Evolutionary conservation across 2,113 vertebrate genomes (phyloP).

Genomic region (Neofelis nebulosa): DNA sequence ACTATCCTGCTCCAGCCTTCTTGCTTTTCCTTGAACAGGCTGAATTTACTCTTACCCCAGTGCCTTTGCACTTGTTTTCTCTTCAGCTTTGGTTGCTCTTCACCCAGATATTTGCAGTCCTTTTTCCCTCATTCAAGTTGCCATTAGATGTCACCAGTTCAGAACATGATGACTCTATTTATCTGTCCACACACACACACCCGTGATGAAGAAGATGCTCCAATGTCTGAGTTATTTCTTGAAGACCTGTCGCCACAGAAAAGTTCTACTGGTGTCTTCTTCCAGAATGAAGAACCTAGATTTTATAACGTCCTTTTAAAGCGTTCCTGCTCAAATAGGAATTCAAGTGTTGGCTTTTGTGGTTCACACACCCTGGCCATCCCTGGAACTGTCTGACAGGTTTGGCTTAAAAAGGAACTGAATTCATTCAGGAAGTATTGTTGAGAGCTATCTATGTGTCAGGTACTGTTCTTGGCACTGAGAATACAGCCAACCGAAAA

Average conservation of each 20-base stretch:
- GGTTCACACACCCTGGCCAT: background rate
- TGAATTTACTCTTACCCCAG: background rate
- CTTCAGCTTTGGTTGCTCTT: background rate
- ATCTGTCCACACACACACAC: background rate
- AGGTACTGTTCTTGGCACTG: background rate
- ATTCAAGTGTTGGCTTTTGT: background rate
- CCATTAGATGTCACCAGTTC: background rate
- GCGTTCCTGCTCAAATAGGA: background rate
- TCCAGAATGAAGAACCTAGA: background rate
- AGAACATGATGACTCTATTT: background rate
- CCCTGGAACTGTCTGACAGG: background rate
- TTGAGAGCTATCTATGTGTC: background rate
- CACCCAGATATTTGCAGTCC: background rate
- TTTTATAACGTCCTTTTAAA: background rate
- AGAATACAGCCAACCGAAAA: background rate
- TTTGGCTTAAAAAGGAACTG: slow-evolving; percentile 3
- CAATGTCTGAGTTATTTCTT: background rate
- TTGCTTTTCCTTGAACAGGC: background rate
- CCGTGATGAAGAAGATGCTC: background rate
- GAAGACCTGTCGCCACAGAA: background rate
- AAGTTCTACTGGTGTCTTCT: background rate
- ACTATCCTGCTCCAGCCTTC: background rate
- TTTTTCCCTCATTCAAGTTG: background rate
- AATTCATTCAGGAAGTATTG: background rate
- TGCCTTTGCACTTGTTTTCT: background rate